phyloP scores from a whole-genome alignment of 2,888 invertebrate genomes.

The Ferrisia virgata region DNA sequence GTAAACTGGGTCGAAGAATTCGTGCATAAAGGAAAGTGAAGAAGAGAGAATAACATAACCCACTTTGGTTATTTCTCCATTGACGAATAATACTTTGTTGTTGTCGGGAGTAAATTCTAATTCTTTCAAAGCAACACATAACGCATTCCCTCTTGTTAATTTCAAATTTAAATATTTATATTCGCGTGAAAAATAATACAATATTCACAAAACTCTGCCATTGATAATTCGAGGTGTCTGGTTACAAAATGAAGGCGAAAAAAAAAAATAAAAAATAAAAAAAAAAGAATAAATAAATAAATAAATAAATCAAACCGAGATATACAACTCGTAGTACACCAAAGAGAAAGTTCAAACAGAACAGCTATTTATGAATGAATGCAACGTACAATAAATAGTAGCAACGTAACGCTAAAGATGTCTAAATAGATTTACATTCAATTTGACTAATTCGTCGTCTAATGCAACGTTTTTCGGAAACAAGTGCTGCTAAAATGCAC shows the following conservation, averaged over 20 bases:
- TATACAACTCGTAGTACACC: not conserved
- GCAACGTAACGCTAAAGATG: not conserved
- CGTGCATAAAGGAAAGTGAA: slow-evolving; percentile 42
- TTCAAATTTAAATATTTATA: not conserved
- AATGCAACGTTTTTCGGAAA: not conserved
- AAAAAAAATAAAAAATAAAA: too few species aligned
- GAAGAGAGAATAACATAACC: slow-evolving; percentile 35
- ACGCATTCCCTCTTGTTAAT: not conserved
- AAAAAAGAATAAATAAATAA: too few species aligned
- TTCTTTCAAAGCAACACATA: not conserved
- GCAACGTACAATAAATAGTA: not conserved
- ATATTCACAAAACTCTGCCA: not conserved
- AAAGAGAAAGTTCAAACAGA: not conserved
- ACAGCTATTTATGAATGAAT: not conserved
- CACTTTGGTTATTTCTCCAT: slow-evolving; percentile 27
- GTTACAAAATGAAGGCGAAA: not conserved
- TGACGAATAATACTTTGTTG: not conserved
- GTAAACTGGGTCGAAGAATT: slow-evolving; percentile 43
- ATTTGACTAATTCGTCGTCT: not conserved
- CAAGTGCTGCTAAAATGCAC: not conserved
- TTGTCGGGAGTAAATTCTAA: not conserved
- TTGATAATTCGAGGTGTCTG: not conserved
- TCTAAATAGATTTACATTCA: not conserved
- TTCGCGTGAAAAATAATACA: not conserved
- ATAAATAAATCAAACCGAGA: not conserved